Conservation (phyloP, 2,888 invertebrate species). For the Pycnomerus fuliginosus region DNA sequence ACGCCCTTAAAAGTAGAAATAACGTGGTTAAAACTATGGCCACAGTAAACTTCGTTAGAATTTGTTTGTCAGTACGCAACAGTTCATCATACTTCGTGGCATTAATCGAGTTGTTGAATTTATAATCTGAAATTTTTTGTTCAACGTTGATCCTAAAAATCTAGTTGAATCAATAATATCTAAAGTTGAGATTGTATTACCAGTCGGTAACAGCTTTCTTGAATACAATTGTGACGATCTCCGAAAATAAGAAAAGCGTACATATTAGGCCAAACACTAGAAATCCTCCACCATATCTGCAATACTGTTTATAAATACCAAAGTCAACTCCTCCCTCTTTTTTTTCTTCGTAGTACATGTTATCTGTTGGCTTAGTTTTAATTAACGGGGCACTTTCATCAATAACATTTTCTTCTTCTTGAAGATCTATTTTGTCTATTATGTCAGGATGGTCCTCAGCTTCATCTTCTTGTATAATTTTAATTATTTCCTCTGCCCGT, state of each 20-base stretch:
- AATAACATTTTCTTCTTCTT: background rate
- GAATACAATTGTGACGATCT: too few species aligned
- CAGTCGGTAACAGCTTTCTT: conserved; percentile 37
- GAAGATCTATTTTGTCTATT: conserved; percentile 5
- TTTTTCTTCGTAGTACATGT: conserved; percentile 37
- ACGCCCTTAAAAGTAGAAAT: conserved; percentile 16
- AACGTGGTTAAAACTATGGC: conserved; percentile 15
- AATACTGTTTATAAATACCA: conserved; percentile 38
- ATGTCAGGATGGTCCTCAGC: background rate
- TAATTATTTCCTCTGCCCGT: conserved; percentile 5
- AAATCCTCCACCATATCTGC: conserved; percentile 36
- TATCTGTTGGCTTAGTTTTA: conserved; percentile 20
- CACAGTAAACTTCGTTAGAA: conserved; percentile 10
- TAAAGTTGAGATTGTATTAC: conserved; percentile 25
- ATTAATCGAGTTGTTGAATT: conserved; percentile 12
- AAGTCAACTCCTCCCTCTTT: conserved; percentile 36
- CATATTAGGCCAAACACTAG: conserved; percentile 29
- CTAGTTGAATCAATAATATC: conserved; percentile 1
- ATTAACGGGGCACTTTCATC: conserved; percentile 1
- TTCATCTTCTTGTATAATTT: conserved; percentile 6
- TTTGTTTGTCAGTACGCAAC: conserved; percentile 5
- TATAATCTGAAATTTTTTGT: conserved; percentile 9
- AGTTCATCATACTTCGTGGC: conserved; percentile 17
- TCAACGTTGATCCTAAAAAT: conserved; percentile 8
- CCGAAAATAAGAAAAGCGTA: too few species aligned